Base-by-base conservation (phyloP, 2,888 invertebrate genomes). In the Tubulanus polymorphus region DNA sequence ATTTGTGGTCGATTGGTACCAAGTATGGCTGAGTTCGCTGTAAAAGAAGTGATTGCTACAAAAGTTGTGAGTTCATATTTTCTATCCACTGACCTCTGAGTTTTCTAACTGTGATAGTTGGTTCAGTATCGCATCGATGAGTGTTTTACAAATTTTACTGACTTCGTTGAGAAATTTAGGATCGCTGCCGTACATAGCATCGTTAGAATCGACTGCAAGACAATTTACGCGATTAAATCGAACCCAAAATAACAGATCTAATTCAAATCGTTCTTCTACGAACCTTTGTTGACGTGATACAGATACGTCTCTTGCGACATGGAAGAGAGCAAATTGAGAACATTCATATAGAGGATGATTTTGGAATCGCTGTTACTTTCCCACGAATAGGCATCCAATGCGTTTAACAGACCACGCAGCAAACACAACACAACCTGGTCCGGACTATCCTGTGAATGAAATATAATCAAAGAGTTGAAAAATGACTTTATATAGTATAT, bases 171-270 rank as follows among this genome's bases (percentile, higher is more conserved):
- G 81, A 75, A 92, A 95, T 79, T 92, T 91, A 15, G 86, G 84
- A 80, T 94, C 93, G 12, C 88, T 86, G 6, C 94, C 94, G 74
- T 95, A 96, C 37, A 96, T 81, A 55, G 88, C 85, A 78, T 96
- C 94, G 75, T 96, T 96, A 2, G 94, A 93, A 71, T 94, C 88
- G 59, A 95, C 92, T 85, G 87, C 66, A 70, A 60, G 57, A 3
- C n/a, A 32, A 32, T 32, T 32, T 32, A 10, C n/a, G 10, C n/a
- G 35, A 32, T 10, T n/a, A 10, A 32, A 32, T n/a, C n/a, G 35
- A n/a, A 10, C n/a, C n/a, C 35, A 12, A n/a, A 12, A 32, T 32
- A 10, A 32, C 35, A 32, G n/a, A 32, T 10, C 35, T 12, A n/a
- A n/a, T n/a, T n/a, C n/a, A 32, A 32, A 32, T 32, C n/a, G 10